Evolutionary conservation across 2,797 vertebrate genomes (phyloP).

Genomic region (Calcarius lapponicus): DNA sequence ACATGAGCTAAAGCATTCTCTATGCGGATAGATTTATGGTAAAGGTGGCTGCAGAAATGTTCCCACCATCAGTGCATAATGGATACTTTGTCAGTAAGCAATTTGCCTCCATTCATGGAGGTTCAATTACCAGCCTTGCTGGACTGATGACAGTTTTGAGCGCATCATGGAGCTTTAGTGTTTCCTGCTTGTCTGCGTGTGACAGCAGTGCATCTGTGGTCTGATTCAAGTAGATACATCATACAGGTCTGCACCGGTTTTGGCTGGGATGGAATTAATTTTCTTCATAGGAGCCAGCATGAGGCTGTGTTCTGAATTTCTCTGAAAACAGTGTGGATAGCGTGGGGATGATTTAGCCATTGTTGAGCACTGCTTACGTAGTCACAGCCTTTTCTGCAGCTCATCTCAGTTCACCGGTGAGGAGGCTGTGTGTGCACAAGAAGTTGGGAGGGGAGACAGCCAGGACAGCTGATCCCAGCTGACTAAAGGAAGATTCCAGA

Average conservation of each 20-base stretch:
- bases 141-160: not conserved
- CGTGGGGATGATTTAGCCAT: rapidly evolving
- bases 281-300: not conserved
- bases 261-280: not conserved
- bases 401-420: rapidly evolving
- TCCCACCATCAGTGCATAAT: not conserved
- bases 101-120: not conserved
- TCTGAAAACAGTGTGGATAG: not conserved
- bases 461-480: not conserved
- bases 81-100: not conserved
- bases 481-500: not conserved
- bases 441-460: not conserved
- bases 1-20: not conserved
- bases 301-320: not conserved
- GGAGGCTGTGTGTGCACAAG: rapidly evolving
- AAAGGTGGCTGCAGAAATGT: not conserved
- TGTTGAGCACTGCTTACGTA: not conserved
- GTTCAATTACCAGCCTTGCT: not conserved
- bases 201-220: not conserved
- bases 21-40: not conserved
- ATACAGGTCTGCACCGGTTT: not conserved
- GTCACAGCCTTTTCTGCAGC: not conserved
- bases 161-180: not conserved
- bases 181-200: not conserved
- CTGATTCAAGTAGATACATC: not conserved